These are phyloP conservation scores for Nasonia longicornis DNA, from an alignment of 1,140 invertebrate genomes.

Conservation along the genomic window DNA sequence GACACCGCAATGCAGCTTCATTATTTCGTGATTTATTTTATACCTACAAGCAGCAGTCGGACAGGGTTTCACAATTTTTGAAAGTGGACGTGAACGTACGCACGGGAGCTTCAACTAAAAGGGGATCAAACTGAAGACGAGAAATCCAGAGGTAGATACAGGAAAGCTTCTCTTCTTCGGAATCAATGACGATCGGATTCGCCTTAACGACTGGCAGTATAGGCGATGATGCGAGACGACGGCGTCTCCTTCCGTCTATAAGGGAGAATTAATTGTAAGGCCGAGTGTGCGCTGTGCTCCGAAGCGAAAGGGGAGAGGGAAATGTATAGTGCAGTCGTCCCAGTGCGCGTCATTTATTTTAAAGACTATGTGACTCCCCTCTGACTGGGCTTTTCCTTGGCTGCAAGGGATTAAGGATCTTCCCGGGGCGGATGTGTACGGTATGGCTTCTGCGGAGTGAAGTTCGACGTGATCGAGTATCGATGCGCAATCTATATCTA, in stretches of 20 bases:
- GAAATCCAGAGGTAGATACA: not conserved
- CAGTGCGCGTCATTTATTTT: not conserved
- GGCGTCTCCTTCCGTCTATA: not conserved
- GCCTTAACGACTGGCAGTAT: not conserved
- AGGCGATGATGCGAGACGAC: not conserved
- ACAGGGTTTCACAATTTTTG: too few species aligned
- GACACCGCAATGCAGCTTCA: not conserved
- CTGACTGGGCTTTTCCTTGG: not conserved
- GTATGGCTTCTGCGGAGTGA: not conserved
- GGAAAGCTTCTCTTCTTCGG: not conserved
- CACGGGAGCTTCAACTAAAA: too few species aligned
- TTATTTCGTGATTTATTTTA: not conserved
- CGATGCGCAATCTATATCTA: too few species aligned
- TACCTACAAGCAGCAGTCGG: too few species aligned
- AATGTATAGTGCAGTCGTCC: not conserved
- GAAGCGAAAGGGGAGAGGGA: not conserved
- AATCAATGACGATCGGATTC: not conserved
- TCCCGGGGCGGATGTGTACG: not conserved
- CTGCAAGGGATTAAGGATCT: not conserved
- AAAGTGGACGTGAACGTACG: too few species aligned
- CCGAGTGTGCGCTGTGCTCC: not conserved
- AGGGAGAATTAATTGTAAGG: conserved; percentile 2
- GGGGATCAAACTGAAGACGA: not conserved
- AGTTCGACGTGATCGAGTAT: not conserved
- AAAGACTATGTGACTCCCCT: not conserved